These are phyloP conservation scores for Lycocerus yunnanus DNA, from an alignment of 2,888 invertebrate species.

Conservation along the genomic window DNA sequence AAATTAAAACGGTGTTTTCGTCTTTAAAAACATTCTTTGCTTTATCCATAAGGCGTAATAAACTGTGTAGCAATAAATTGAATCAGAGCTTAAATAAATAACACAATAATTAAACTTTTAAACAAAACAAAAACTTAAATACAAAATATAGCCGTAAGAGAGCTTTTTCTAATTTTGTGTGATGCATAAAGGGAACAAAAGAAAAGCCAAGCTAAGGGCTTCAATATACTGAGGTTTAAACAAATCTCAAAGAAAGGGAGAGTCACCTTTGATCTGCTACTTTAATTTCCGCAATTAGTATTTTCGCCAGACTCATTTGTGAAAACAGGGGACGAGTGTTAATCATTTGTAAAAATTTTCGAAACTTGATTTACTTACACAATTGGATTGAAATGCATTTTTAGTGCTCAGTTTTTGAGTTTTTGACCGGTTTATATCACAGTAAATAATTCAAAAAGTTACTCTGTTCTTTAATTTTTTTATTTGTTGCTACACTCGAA, in stretches of 20 bases:
- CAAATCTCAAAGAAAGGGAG: neutral
- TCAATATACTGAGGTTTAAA: neutral
- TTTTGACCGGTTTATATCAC: too few species aligned
- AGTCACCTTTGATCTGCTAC: neutral
- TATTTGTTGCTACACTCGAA: too few species aligned
- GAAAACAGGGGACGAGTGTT: neutral
- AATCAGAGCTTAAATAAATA: neutral
- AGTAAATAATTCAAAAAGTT: too few species aligned
- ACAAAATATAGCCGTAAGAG: neutral
- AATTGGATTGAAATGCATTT: too few species aligned
- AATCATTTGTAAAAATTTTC: neutral
- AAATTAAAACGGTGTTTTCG: neutral
- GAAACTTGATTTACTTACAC: too few species aligned
- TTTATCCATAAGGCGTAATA: neutral
- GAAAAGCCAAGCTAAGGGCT: neutral
- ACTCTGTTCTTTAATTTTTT: too few species aligned
- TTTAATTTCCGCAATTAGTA: neutral
- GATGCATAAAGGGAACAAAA: neutral
- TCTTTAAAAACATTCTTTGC: neutral
- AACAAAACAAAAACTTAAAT: neutral
- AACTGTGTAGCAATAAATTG: neutral
- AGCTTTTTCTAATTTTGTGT: neutral
- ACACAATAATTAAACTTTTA: neutral
- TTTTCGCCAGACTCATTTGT: neutral
- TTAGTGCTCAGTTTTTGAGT: too few species aligned